These are phyloP conservation scores for Brachylomia viminalis DNA, from an alignment of 2,888 invertebrate species.

Conservation along the genomic window DNA sequence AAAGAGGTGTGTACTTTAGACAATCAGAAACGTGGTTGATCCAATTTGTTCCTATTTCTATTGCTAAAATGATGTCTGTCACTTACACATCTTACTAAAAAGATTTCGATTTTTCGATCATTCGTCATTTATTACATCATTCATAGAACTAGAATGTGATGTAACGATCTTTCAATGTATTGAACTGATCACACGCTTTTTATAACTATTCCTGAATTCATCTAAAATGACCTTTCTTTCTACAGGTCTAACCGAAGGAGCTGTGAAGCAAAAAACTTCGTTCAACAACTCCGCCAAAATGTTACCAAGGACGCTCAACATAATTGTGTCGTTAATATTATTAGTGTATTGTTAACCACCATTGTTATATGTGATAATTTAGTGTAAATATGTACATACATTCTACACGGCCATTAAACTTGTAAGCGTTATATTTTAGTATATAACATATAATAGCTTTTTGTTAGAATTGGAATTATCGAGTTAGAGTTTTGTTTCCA, in stretches of 20 bases:
- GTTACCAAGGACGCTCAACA: slow-evolving; percentile 34
- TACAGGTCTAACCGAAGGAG: slow-evolving; percentile 65
- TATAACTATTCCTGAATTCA: too few species aligned
- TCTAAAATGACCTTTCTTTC: not conserved
- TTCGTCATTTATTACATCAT: too few species aligned
- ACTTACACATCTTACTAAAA: too few species aligned
- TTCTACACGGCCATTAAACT: slow-evolving; percentile 46
- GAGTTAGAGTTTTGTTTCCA: slow-evolving; percentile 14
- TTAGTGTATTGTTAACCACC: slow-evolving; percentile 35
- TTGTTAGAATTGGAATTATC: slow-evolving; percentile 16
- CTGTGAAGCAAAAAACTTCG: slow-evolving; percentile 61
- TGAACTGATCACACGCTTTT: too few species aligned
- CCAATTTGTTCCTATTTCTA: too few species aligned
- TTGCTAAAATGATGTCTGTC: too few species aligned
- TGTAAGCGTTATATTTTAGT: slow-evolving; percentile 44
- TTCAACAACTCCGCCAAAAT: slow-evolving; percentile 35
- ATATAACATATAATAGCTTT: slow-evolving; percentile 11
- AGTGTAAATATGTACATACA: slow-evolving; percentile 66
- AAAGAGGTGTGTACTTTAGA: too few species aligned
- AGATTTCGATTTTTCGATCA: too few species aligned
- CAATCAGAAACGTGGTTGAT: too few species aligned
- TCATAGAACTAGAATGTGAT: too few species aligned
- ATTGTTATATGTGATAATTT: slow-evolving; percentile 44
- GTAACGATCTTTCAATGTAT: too few species aligned
- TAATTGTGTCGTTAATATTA: slow-evolving; percentile 42